These are phyloP conservation scores for Melieria picta DNA, from an alignment of 2,888 invertebrate species.

Conservation along the genomic window DNA sequence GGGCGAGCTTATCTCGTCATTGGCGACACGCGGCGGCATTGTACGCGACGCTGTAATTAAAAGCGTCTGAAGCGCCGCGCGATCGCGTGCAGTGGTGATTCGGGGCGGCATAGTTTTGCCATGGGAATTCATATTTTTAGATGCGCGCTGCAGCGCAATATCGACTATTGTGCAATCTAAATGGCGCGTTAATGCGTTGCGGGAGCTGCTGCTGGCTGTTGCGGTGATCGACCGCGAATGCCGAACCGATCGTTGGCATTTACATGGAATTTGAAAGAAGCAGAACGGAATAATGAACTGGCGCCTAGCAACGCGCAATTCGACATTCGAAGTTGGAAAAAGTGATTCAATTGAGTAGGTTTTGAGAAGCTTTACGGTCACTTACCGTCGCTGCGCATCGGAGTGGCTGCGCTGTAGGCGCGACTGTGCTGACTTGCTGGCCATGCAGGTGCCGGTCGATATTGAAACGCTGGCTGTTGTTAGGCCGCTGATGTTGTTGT, in stretches of 20 bases:
- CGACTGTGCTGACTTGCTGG: slow-evolving; percentile 48
- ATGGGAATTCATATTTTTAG: slow-evolving; percentile 42
- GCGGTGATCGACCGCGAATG: slow-evolving; percentile 20
- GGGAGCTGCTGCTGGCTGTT: slow-evolving; percentile 21
- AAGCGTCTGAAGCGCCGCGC: slow-evolving; percentile 12
- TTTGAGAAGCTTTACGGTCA: slow-evolving; percentile 1
- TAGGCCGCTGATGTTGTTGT: slow-evolving; percentile 34
- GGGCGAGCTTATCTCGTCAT: slow-evolving; percentile 8
- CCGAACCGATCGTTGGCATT: no score
- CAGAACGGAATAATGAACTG: no score
- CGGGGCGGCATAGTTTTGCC: slow-evolving; percentile 19
- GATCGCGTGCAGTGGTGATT: no score
- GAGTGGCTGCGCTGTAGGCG: slow-evolving; percentile 60
- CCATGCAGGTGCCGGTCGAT: slow-evolving; percentile 20
- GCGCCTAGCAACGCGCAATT: no score
- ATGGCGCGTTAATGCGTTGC: slow-evolving; percentile 33
- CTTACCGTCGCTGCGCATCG: slow-evolving; percentile 64
- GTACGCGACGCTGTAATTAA: slow-evolving; percentile 23
- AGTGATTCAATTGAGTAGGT: background rate
- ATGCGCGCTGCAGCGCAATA: slow-evolving; percentile 6
- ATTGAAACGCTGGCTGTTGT: slow-evolving; percentile 36
- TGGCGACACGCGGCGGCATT: background rate
- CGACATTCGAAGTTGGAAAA: background rate
- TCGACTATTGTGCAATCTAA: slow-evolving; percentile 27
- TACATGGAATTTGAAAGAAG: no score